Evolutionary conservation across 2,888 invertebrate genomes (phyloP), one percentile per base, ranked within the genome.

Genomic region (Drosophila vallismaia): DNA sequence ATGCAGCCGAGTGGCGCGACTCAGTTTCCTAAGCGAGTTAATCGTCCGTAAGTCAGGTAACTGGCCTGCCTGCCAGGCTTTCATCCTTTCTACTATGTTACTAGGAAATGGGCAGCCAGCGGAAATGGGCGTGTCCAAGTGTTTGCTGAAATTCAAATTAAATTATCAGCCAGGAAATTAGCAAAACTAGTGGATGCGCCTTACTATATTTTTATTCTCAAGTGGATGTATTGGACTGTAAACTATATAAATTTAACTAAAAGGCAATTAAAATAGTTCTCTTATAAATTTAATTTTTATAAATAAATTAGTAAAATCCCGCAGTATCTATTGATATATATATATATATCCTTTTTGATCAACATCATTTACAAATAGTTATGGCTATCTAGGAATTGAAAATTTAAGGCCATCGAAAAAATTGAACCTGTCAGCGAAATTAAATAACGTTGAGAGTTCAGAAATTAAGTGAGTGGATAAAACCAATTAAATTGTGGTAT

Each of bases 1-100:
- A 82, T 82, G 60, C 74, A 66, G 74, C 74, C 56, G 70, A 78
- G 71, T 71, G 79, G 29, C 62, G 50, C 62, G 66, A 52, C 66
- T 68, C 63, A 66, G 57, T 63, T 68, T 59, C 67, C 59, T 53
- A 60, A 56, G 49, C 58, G 31, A 59, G 62, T 66, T 77, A 71
- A 74, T 79, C 71, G 64, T 40, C 46, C 48, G 28, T 46, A 31
- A 56, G 56, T 29, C 14, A 31, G 28, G 46, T 28, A 71, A 42
- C 40, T 31, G 36, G 31, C 24, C 60, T 29, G 31, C 24, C 60
- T 33, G 56, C 26, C 44, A 59, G 79, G 73, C 55, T n/a, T 6
- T 36, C 36, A n/a, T 36, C 5, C 5, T n/a, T 36, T 4, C 36
- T 2, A 19, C 19, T 1, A 36, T n/a, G 36, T 36, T 12, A 1